phyloP scores from a whole-genome alignment of 1,140 invertebrate species.

The Drosophila mojavensis region DNA sequence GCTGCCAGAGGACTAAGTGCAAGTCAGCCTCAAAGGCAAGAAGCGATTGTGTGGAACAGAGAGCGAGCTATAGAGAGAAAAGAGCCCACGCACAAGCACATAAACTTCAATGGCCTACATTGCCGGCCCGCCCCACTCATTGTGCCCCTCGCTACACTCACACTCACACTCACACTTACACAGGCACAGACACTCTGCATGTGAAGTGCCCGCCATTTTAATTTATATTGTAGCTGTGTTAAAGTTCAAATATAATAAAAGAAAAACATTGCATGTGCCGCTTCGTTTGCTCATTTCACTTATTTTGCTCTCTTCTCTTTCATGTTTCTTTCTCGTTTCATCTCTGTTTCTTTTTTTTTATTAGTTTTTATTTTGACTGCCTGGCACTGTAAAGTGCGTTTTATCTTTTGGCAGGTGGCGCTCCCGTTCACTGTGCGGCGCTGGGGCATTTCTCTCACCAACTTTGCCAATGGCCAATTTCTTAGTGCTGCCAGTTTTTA shows the following conservation, averaged over 20 bases:
- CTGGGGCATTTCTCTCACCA: slow-evolving; percentile 18
- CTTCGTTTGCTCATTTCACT: slow-evolving; percentile 14
- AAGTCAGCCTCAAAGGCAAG: slow-evolving; percentile 24
- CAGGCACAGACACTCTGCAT: neutral
- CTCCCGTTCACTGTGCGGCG: neutral
- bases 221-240: slow-evolving; percentile 80
- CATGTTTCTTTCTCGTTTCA: neutral
- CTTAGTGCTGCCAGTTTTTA: slow-evolving; percentile 45
- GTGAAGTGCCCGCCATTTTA: slow-evolving; percentile 71
- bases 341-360: neutral
- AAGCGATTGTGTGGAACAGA: neutral
- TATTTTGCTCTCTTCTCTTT: slow-evolving; percentile 3
- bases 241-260: slow-evolving; percentile 80
- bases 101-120: slow-evolving; percentile 59
- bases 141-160: neutral
- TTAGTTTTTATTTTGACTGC: slow-evolving; percentile 15
- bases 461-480: slow-evolving; percentile 51
- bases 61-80: neutral
- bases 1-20: slow-evolving; percentile 55
- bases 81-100: slow-evolving; percentile 28
- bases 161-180: neutral
- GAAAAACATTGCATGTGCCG: slow-evolving; percentile 56
- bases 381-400: slow-evolving; percentile 63
- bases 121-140: neutral
- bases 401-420: slow-evolving; percentile 71